Evolutionary conservation across 2,113 vertebrate genomes (phyloP).

Genomic region (Zosterops pallidus): DNA sequence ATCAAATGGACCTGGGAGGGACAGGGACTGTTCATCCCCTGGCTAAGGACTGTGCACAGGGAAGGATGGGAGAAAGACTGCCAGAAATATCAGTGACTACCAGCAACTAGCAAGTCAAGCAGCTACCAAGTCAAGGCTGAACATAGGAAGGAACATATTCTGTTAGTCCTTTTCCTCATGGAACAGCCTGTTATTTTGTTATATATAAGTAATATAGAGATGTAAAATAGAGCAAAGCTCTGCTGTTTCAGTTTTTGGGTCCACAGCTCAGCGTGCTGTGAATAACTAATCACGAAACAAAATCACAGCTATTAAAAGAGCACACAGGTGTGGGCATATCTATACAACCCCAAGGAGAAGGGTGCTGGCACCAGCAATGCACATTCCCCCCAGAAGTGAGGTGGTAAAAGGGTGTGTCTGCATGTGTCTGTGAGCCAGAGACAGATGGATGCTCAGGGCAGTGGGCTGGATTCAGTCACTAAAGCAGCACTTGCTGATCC

Average conservation of each 20-base stretch:
- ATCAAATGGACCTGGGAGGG: fast-evolving
- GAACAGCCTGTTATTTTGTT: not conserved
- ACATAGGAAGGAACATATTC: not conserved
- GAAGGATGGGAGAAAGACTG: not conserved
- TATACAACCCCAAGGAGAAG: not conserved
- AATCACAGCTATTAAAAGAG: not conserved
- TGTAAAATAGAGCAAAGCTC: not conserved
- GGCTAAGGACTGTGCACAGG: not conserved
- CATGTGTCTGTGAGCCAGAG: not conserved
- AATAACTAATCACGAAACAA: not conserved
- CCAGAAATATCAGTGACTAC: not conserved
- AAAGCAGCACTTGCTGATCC: not conserved
- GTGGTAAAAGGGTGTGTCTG: not conserved
- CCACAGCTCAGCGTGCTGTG: not conserved
- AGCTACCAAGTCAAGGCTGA: not conserved
- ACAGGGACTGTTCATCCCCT: fast-evolving
- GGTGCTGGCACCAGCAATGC: not conserved
- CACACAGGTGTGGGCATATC: not conserved
- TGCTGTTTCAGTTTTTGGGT: not conserved
- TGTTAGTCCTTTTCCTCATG: not conserved
- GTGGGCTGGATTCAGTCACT: not conserved
- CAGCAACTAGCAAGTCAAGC: not conserved
- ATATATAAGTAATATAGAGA: not conserved
- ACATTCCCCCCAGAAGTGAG: not conserved
- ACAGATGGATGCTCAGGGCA: fast-evolving